These are phyloP conservation scores for Achlya flavicornis DNA, from an alignment of 2,888 invertebrate species.

Conservation along the genomic window DNA sequence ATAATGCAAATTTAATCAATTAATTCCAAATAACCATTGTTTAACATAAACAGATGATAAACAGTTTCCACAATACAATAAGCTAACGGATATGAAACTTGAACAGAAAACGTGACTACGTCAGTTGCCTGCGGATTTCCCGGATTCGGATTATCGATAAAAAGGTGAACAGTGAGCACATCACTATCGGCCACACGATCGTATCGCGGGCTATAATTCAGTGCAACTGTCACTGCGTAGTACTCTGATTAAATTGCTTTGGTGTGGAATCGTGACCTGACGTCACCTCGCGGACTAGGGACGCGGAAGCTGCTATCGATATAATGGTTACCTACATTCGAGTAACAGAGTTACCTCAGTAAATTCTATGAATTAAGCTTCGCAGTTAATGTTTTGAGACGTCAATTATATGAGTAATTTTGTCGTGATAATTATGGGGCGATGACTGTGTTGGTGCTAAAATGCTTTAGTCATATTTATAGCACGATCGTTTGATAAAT, in stretches of 20 bases:
- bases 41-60: constrained; percentile 7
- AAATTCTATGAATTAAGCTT: not conserved
- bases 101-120: not conserved
- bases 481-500: not conserved
- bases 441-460: not conserved
- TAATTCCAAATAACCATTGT: not conserved
- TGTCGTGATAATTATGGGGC: not conserved
- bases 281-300: constrained; percentile 49
- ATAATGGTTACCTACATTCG: constrained; percentile 9
- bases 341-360: not conserved
- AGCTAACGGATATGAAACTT: not conserved
- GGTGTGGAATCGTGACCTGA: constrained; percentile 65
- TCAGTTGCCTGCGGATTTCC: not conserved
- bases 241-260: constrained; percentile 63
- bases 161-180: constrained; percentile 32
- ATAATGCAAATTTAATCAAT: constrained; percentile 1
- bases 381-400: not conserved
- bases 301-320: constrained; percentile 25
- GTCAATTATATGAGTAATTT: constrained; percentile 2
- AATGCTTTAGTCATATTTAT: not conserved
- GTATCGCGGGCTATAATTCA: constrained; percentile 46
- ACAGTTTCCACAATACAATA: constrained; percentile 7
- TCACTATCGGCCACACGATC: constrained; percentile 39
- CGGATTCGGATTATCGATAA: constrained; percentile 32
- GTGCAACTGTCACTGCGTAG: constrained; percentile 59